phyloP scores from a whole-genome alignment of 2,113 vertebrate species.

The Protobothrops mucrosquamatus region DNA sequence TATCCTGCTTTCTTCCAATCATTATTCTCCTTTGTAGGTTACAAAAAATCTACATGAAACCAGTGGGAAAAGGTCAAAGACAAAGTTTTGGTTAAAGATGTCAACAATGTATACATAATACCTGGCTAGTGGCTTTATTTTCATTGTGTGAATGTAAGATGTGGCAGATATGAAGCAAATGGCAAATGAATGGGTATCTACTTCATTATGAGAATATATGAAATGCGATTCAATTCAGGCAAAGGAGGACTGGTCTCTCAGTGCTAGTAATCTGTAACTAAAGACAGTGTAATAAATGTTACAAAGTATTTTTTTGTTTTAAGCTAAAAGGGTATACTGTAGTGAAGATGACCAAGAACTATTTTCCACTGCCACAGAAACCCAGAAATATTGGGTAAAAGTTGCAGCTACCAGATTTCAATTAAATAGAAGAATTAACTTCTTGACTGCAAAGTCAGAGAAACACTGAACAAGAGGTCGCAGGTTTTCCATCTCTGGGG shows the following conservation, averaged over 20 bases:
- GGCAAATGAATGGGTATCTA: neutral
- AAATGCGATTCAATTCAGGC: neutral
- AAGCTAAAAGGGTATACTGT: neutral
- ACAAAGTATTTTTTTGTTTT: neutral
- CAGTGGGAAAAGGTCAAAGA: neutral
- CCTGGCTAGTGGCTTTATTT: neutral
- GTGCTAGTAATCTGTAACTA: neutral
- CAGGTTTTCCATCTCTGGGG: neutral
- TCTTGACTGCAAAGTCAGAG: neutral
- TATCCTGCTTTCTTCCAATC: conserved; percentile 20
- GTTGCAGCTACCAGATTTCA: neutral
- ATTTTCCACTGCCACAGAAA: neutral
- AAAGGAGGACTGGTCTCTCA: neutral
- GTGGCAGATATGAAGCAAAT: neutral
- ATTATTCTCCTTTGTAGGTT: neutral
- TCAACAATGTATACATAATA: neutral
- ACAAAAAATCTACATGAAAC: neutral
- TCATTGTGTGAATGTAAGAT: neutral
- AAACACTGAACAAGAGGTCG: neutral
- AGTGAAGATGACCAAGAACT: neutral
- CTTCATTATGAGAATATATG: neutral
- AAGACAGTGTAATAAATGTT: neutral
- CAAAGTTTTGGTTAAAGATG: neutral
- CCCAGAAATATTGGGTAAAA: neutral
- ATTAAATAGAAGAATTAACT: neutral